Base-by-base conservation (phyloP, 2,888 invertebrate species). In the Deladenus siricidicola region DNA sequence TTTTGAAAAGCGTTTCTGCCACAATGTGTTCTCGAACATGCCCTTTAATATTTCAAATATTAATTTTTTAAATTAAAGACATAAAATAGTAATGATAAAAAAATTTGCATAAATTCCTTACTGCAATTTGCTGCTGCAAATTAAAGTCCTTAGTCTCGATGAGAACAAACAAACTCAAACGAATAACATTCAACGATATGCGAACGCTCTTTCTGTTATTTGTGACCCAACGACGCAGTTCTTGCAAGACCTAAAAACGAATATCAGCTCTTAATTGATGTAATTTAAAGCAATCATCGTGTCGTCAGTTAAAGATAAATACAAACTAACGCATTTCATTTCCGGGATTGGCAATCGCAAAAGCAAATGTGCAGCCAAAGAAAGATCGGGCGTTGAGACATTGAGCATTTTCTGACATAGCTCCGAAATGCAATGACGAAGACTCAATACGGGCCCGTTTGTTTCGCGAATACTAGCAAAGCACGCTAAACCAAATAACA, bases 11-110 rank as follows among this genome's bases (percentile, higher is more conserved):
- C 53, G 44, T 43, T 62, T 62, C 17, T 62, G 61, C 62, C 62
- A 62, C 42, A 43, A 43, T 43, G 62, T 62, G 23, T 54, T 39
- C 30, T 60, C 61, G 43, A 63, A 43, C 61, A 63, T 63, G 26
- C 14, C 30, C 62, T 62, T 6, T 23, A 63, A 63, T 28, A 26
- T n/a, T n/a, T n/a, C n/a, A n/a, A n/a, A n/a, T n/a, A n/a, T n/a
- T n/a, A n/a, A n/a, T n/a, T n/a, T n/a, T n/a, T n/a, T n/a, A n/a
- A n/a, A n/a, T n/a, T n/a, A n/a, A n/a, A n/a, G n/a, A n/a, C n/a
- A 39, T 4, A 21, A 19, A 10, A 39, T 8, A 4, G 14, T 30
- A 56, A 58, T 26, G 23, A 48, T 48, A 17, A 23, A 48, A 48
- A 34, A 10, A 34, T 51, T 51, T n/a, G 10, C 52, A 10, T 14